Percentiles rank a stretch among this genome's conserved stretches.
Evolutionary conservation across 1,140 invertebrate genomes (phyloP).

Genomic region (Procambarus virginalis): DNA sequence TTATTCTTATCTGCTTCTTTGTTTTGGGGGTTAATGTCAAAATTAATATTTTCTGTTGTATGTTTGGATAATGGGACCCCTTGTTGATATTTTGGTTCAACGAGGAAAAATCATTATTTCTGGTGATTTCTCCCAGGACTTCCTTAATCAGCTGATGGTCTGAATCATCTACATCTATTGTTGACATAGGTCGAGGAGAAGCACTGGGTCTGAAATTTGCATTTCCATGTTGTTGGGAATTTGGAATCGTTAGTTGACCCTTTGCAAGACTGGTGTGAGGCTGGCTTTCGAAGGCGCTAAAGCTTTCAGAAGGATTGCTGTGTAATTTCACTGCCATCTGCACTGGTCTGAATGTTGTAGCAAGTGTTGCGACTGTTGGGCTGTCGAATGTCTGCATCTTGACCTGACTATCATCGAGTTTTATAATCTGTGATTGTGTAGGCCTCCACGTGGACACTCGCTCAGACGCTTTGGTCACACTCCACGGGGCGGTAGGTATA

Average conservation of each 20-base stretch:
- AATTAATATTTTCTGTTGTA: neutral
- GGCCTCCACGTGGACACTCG: neutral
- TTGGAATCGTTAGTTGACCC: no score
- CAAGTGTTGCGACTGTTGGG: neutral
- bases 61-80: neutral
- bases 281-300: no score
- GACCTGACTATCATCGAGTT: neutral
- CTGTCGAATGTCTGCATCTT: neutral
- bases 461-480: neutral
- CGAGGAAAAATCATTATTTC: neutral
- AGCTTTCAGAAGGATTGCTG: no score
- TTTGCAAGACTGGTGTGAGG: no score
- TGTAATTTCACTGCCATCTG: no score
- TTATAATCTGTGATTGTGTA: neutral
- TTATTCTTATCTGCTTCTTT: neutral
- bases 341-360: neutral
- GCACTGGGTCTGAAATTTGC: neutral
- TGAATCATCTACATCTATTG: neutral
- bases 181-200: neutral
- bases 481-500: neutral
- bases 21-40: neutral
- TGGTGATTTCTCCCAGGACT: neutral
- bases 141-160: constrained; percentile 13
- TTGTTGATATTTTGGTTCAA: neutral
- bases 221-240: no score